Evolutionary conservation across 2,888 invertebrate genomes (phyloP).

Genomic region (Lapara coniferarum): DNA sequence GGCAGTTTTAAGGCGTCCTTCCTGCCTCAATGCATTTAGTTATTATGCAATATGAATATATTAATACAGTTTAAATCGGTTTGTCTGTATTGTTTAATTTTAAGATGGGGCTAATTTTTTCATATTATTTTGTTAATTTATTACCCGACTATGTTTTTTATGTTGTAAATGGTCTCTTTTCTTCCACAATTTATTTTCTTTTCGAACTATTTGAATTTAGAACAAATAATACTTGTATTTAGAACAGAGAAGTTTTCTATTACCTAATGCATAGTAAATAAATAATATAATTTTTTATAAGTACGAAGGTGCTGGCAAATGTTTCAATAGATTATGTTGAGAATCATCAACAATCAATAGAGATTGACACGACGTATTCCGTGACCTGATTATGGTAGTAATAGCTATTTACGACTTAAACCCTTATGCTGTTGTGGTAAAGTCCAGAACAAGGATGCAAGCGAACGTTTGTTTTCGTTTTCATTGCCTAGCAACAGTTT

Average conservation of each 20-base stretch:
- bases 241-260: too few relatives aligned
- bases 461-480: conserved; percentile 57
- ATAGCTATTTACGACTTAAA: conserved; percentile 33
- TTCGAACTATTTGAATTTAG: too few relatives aligned
- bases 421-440: conserved; percentile 43
- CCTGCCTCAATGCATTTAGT: conserved; percentile 61
- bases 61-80: conserved; percentile 33
- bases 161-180: too few relatives aligned
- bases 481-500: conserved; percentile 64
- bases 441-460: conserved; percentile 32
- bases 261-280: too few relatives aligned
- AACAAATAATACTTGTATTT: too few relatives aligned
- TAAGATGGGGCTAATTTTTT: too few relatives aligned
- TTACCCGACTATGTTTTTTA: too few relatives aligned
- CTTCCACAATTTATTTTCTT: too few relatives aligned
- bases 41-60: conserved; percentile 46
- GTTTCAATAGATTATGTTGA: neutral
- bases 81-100: conserved; percentile 25
- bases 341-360: conserved; percentile 25
- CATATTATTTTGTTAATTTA: too few relatives aligned
- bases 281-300: too few relatives aligned
- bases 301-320: neutral
- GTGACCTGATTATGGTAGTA: conserved; percentile 51
- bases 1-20: conserved; percentile 56
- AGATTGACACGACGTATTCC: conserved; percentile 49